Base-by-base conservation (phyloP, 2,113 vertebrate species). In the Ceratotherium simum region DNA sequence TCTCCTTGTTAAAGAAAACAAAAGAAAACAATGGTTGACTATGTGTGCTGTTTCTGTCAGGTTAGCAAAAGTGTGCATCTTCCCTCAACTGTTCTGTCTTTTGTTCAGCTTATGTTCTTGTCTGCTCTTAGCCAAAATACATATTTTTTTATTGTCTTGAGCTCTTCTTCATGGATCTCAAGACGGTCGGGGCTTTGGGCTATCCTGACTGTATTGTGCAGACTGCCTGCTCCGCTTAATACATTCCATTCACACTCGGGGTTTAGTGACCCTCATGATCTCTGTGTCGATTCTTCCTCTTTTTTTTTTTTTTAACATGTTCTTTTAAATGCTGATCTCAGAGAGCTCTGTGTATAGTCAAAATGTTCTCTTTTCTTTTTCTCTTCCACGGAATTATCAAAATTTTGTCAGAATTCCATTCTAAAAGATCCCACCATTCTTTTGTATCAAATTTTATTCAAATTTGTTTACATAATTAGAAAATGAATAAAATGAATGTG, bases 401-500 rank as follows among this genome's bases (percentile, higher is more conserved):
- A 90, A n/a, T 46, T 70, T 76, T 85, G 4, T 9, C 54, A 69
- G 3, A 87, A 76, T 85, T 81, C 23, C 8, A 78, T 42, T 93
- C 18, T 46, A 83, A 62, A 91, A 46, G 25, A 72, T 73, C 0
- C 14, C 14, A 64, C 84, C 29, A 70, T 67, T 84, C 7, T 84
- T 92, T 67, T 25, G 8, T 69, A 46, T 56, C 25, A 81, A 48
- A 80, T 85, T 62, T 64, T 90, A 85, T 79, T 97, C 86, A 56
- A 79, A 83, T 70, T 9, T 31, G 1, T n/a, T 90, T 64, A 48
- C 33, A 33, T 70, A 56, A 67, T 69, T 69, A 80, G 33, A 80
- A 73, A 86, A 90, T n/a, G 4, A 75, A 80, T 27, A 80, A 73
- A 86, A 90, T 42, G 6, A 80, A 20, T 20, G 23, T 31, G 2